Conservation (phyloP, 1,140 invertebrate genomes). For the Subanguina moxae region DNA sequence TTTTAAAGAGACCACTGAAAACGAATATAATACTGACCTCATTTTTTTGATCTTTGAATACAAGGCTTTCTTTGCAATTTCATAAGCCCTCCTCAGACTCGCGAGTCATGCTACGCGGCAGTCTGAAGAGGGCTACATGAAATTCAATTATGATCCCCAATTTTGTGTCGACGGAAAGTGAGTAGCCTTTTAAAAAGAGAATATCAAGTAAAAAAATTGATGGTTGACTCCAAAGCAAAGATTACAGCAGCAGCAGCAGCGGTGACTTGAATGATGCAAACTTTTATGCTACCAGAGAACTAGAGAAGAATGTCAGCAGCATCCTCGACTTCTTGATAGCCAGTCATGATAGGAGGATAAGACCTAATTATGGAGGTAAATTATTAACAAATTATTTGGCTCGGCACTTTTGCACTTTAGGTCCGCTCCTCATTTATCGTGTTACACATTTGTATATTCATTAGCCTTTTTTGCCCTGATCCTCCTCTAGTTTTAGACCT, state of each 20-base stretch:
- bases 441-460: no score
- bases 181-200: background rate
- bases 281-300: slow-evolving; percentile 9
- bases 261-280: background rate
- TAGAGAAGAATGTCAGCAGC: slow-evolving; percentile 38
- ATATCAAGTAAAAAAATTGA: no score
- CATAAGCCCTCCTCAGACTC: no score
- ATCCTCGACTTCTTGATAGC: slow-evolving; percentile 44
- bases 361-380: slow-evolving; percentile 46
- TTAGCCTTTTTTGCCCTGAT: no score
- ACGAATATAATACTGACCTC: no score
- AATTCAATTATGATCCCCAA: background rate
- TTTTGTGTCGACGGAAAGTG: background rate
- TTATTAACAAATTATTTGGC: background rate
- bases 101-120: background rate
- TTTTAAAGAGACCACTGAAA: no score
- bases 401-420: background rate
- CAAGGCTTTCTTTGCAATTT: no score
- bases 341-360: slow-evolving; percentile 41
- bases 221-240: background rate
- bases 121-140: background rate
- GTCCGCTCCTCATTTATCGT: no score
- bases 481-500: background rate
- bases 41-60: no score
- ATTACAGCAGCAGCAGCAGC: background rate